A percentile compares a stretch with the other conserved stretches of the same genome.
phyloP scores from a whole-genome alignment of 2,797 vertebrate species.

The Ptychobarbus kaznakovi region DNA sequence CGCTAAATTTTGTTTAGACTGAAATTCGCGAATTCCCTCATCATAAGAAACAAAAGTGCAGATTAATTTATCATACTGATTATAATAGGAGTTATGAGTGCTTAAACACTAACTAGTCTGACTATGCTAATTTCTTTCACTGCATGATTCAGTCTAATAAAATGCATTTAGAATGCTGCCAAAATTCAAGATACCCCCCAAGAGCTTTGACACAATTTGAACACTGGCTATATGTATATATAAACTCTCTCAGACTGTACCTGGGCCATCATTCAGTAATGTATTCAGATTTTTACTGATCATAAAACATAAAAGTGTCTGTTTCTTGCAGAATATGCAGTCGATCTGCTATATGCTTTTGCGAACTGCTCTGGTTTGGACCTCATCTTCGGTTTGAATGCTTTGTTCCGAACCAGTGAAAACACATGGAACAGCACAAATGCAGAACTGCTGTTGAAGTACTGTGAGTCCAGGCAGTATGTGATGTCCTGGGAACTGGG shows the following conservation, averaged over 20 bases:
- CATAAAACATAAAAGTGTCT: not conserved
- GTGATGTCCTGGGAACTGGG: constrained; percentile 93
- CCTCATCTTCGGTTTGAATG: constrained; percentile 94
- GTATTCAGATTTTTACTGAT: not conserved
- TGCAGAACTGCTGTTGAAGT: constrained; percentile 81
- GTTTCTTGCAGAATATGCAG: constrained; percentile 75
- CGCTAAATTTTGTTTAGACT: too few species aligned
- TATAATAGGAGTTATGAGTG: too few species aligned
- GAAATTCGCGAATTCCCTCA: too few species aligned
- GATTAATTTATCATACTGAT: too few species aligned
- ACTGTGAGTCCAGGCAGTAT: constrained; percentile 83
- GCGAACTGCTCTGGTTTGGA: constrained; percentile 85
- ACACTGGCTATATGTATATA: not conserved
- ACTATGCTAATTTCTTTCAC: too few species aligned
- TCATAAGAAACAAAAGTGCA: too few species aligned
- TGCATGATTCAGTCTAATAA: too few species aligned
- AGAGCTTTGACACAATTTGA: too few species aligned
- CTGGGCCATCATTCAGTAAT: not conserved
- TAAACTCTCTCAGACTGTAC: not conserved
- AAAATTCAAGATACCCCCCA: too few species aligned
- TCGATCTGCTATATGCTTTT: constrained; percentile 89
- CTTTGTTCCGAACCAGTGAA: constrained; percentile 80
- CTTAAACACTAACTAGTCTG: too few species aligned
- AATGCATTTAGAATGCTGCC: too few species aligned
- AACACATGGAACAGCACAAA: constrained; percentile 89